phyloP scores from a whole-genome alignment of 1,140 invertebrate genomes.

The Drosophila persimilis region DNA sequence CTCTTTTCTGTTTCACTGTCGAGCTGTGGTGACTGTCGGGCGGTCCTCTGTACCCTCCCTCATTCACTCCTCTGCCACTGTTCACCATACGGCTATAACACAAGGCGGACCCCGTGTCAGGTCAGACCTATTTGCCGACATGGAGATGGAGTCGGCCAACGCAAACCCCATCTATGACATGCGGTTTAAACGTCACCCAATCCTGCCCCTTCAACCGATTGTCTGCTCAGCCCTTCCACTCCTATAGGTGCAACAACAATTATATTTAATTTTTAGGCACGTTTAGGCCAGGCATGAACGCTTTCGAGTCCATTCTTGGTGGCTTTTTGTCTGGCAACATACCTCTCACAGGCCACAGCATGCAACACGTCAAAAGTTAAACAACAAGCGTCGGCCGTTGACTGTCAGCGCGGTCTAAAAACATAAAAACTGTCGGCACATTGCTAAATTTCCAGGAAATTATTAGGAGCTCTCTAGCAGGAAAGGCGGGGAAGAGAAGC shows the following conservation, averaged over 20 bases:
- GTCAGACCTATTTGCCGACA: constrained; percentile 43
- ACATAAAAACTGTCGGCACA: constrained; percentile 76
- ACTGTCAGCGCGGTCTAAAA: constrained; percentile 61
- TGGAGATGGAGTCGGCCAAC: constrained; percentile 23
- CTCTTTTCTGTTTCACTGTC: constrained; percentile 14
- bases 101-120: constrained; percentile 12
- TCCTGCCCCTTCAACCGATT: constrained; percentile 3
- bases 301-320: constrained; percentile 8
- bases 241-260: constrained; percentile 46
- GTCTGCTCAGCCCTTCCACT: neutral
- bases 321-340: constrained; percentile 57
- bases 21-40: constrained; percentile 25
- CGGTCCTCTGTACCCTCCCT: neutral
- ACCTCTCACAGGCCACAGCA: constrained; percentile 42
- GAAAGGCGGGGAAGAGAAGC: constrained; percentile 3
- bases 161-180: constrained; percentile 31
- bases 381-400: constrained; percentile 56
- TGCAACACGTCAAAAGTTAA: constrained; percentile 78
- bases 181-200: constrained; percentile 27
- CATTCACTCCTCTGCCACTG: neutral
- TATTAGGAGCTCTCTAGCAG: constrained; percentile 48
- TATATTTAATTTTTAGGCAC: constrained; percentile 77
- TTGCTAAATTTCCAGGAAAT: constrained; percentile 76
- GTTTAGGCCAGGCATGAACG: constrained; percentile 28
- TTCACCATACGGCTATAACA: constrained; percentile 5